These are phyloP conservation scores for Gymnobelideus leadbeateri DNA, from an alignment of 2,113 vertebrate species.

Conservation along the genomic window DNA sequence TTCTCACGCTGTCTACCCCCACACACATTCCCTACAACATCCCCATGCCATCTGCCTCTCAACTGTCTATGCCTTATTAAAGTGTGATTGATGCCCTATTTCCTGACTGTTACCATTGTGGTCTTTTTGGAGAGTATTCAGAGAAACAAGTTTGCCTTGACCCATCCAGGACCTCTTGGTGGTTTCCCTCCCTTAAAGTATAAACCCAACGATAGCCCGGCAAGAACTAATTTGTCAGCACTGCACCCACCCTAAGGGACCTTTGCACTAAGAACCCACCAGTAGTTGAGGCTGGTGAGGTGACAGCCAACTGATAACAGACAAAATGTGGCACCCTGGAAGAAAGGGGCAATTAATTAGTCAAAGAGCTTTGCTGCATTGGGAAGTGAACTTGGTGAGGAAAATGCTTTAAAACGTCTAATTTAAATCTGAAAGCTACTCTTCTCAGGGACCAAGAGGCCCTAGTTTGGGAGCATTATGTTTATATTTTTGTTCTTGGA, in stretches of 20 bases:
- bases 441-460: neutral
- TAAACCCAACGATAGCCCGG: neutral
- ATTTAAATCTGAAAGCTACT: neutral
- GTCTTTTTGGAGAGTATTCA: neutral
- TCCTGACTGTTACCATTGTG: neutral
- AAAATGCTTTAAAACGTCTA: neutral
- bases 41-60: neutral
- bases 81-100: neutral
- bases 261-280: neutral
- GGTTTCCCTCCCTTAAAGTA: no score
- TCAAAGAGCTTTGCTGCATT: neutral
- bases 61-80: neutral
- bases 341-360: neutral
- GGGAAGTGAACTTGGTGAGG: neutral
- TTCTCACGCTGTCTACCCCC: neutral
- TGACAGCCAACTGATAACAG: neutral
- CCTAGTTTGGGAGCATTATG: no score
- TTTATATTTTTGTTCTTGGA: neutral
- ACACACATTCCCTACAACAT: neutral
- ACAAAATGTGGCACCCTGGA: neutral
- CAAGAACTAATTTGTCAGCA: neutral
- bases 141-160: neutral
- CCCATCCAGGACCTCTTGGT: neutral
- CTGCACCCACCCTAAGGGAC: neutral
- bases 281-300: neutral